These are phyloP conservation scores for Barbus barbus DNA, from an alignment of 2,113 vertebrate genomes.

Conservation along the genomic window DNA sequence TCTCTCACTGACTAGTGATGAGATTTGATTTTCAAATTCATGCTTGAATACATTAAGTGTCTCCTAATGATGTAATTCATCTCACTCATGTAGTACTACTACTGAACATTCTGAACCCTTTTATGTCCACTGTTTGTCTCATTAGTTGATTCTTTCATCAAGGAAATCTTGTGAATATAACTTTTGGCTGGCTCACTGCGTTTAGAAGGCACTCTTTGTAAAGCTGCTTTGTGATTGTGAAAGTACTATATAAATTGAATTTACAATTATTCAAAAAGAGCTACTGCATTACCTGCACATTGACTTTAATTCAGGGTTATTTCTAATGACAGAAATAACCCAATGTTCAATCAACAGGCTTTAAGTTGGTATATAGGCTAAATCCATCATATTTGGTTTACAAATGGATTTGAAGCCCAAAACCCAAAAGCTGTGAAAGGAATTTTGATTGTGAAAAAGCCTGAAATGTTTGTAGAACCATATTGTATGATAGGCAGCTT, in stretches of 20 bases:
- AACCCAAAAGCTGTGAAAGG: neutral
- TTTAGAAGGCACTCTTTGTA: neutral
- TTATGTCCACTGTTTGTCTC: neutral
- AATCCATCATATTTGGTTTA: neutral
- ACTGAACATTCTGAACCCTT: neutral
- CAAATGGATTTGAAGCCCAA: neutral
- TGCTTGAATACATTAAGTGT: neutral
- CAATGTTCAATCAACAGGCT: too few relatives aligned
- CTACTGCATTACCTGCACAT: neutral
- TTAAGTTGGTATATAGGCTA: neutral
- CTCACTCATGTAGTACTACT: neutral
- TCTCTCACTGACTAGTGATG: conserved; percentile 13
- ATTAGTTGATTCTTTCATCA: neutral
- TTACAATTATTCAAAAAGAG: neutral
- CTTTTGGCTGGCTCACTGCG: neutral
- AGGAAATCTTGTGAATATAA: conserved; percentile 10
- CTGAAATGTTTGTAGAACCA: neutral
- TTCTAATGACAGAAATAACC: neutral
- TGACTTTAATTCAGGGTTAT: neutral
- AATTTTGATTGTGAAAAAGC: conserved; percentile 1
- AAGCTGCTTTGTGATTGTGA: neutral
- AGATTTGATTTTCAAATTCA: conserved; percentile 13
- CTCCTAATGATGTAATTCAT: conserved; percentile 9
- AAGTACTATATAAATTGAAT: neutral
- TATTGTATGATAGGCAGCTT: neutral